phyloP scores from a whole-genome alignment of 2,797 vertebrate genomes.

The Gymnoscopelus braueri region DNA sequence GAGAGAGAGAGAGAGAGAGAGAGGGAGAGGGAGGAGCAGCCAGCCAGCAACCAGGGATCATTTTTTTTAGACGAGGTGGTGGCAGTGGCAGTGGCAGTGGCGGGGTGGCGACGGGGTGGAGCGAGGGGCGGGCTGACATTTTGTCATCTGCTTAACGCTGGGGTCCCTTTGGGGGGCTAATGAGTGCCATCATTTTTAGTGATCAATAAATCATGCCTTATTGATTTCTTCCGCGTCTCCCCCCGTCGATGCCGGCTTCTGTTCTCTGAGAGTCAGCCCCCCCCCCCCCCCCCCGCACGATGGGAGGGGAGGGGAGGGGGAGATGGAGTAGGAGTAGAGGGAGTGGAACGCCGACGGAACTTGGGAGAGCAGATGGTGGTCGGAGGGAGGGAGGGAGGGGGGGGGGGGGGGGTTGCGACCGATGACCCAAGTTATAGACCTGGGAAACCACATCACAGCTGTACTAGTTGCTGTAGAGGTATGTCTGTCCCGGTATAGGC shows the following conservation, averaged over 20 bases:
- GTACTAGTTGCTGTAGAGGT: too few relatives aligned
- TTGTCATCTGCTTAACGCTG: slow-evolving; percentile 84
- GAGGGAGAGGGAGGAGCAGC: neutral
- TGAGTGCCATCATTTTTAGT: slow-evolving; percentile 84
- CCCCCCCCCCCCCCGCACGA: slow-evolving; percentile 20
- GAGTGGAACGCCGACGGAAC: neutral
- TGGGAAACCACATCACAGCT: too few relatives aligned
- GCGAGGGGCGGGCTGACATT: slow-evolving; percentile 75
- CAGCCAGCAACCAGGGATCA: slow-evolving; percentile 27
- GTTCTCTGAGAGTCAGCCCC: slow-evolving; percentile 81
- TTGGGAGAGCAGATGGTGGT: neutral
- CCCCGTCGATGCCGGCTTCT: slow-evolving; percentile 78
- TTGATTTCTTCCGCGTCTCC: slow-evolving; percentile 75
- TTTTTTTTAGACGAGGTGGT: slow-evolving; percentile 38
- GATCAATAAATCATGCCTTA: slow-evolving; percentile 89
- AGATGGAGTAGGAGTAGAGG: neutral
- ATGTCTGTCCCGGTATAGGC: too few relatives aligned
- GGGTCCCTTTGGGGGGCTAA: slow-evolving; percentile 84
- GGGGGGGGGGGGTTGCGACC: slow-evolving; percentile 1
- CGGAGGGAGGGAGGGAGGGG: neutral
- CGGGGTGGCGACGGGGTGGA: slow-evolving; percentile 42
- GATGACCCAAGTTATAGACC: neutral
- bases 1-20: slow-evolving; percentile 1
- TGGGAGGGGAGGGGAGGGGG: slow-evolving; percentile 4
- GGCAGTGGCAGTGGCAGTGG: slow-evolving; percentile 25